Evolutionary conservation across 2,113 vertebrate genomes (phyloP).

Genomic region (Fregetta grallaria): DNA sequence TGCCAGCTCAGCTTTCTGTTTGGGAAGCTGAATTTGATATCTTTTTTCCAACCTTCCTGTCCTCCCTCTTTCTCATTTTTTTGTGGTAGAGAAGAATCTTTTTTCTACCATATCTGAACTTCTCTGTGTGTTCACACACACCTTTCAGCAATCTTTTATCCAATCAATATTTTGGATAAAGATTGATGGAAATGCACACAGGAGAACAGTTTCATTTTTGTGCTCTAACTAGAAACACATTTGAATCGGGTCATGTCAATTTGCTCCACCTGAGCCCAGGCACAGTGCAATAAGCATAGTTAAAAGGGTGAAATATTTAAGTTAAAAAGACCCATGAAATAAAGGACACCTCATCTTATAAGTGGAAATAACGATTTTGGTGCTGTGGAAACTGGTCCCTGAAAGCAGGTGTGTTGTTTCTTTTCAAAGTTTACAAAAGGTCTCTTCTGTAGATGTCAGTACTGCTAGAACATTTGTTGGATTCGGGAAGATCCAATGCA

Average conservation of each 20-base stretch:
- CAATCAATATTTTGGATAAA: constrained; percentile 2
- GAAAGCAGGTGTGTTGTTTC: not conserved
- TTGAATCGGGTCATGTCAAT: not conserved
- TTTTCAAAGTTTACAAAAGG: not conserved
- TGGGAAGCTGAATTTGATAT: not conserved
- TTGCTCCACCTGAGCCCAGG: constrained; percentile 4
- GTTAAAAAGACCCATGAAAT: not conserved
- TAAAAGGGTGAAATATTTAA: not conserved
- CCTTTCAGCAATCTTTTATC: not conserved
- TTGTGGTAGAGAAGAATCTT: not conserved
- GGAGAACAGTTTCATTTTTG: not conserved
- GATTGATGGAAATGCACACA: not conserved
- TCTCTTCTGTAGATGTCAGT: not conserved
- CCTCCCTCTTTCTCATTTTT: not conserved
- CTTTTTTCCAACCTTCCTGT: not conserved
- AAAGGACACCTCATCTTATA: not conserved
- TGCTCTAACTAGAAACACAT: not conserved
- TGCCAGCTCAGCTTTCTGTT: not conserved
- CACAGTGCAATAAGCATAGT: not conserved
- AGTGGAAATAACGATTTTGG: not conserved
- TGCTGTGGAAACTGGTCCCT: not conserved
- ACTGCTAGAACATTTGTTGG: not conserved
- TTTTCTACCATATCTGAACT: not conserved
- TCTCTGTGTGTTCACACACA: not conserved
- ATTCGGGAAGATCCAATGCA: not conserved